phyloP scores from a whole-genome alignment of 2,888 invertebrate genomes.

The Tenthredo amoena region DNA sequence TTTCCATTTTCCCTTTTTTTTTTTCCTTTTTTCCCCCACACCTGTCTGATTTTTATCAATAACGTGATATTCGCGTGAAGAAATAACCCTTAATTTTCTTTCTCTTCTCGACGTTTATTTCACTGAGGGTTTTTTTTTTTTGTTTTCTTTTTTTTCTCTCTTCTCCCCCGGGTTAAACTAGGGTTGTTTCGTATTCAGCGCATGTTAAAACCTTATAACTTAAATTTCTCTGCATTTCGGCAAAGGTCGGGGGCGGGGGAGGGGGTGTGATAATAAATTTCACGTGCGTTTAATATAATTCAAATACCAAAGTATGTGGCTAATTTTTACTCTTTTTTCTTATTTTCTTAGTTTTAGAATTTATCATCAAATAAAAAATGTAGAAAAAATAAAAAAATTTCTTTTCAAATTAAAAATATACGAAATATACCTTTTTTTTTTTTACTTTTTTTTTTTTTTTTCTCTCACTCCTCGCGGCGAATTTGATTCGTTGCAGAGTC shows the following conservation, averaged over 20 bases:
- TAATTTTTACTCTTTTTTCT: background rate
- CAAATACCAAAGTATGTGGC: background rate
- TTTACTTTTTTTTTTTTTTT: background rate
- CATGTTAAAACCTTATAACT: conserved; percentile 40
- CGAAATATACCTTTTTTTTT: background rate
- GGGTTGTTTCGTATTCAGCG: background rate
- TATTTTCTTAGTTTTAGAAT: background rate
- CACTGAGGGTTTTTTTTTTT: background rate
- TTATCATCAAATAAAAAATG: background rate
- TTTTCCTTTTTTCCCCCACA: background rate
- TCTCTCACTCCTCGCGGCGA: background rate
- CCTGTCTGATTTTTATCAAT: background rate
- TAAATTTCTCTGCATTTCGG: conserved; percentile 21
- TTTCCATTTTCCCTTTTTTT: background rate
- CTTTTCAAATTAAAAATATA: background rate
- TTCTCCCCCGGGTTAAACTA: background rate
- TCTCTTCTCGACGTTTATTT: background rate
- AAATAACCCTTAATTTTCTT: background rate
- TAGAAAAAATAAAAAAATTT: background rate
- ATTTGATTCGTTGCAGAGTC: background rate
- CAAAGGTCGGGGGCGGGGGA: too few relatives aligned
- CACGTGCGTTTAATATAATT: background rate
- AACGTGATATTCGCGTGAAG: conserved; percentile 28
- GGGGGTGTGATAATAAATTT: conserved; percentile 20
- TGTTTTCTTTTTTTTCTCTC: background rate